phyloP scores from a whole-genome alignment of 2,113 vertebrate genomes.

The Syngnathus scovelli region DNA sequence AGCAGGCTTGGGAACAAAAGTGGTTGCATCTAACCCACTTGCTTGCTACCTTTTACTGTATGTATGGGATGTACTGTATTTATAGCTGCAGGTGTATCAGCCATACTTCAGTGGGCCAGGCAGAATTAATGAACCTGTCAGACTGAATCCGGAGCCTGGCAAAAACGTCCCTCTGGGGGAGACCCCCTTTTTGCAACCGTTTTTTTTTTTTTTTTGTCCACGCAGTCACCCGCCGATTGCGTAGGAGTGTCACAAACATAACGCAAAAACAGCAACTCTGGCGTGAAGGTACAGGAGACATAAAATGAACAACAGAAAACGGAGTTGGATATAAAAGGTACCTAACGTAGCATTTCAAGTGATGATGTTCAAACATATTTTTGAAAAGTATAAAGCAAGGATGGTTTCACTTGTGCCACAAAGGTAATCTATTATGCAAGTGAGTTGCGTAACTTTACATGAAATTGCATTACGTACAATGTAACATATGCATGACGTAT shows the following conservation, averaged over 20 bases:
- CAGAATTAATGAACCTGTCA: constrained; percentile 63
- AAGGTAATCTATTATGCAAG: not conserved
- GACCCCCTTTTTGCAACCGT: constrained; percentile 44
- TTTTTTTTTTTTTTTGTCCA: constrained; percentile 22
- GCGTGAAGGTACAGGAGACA: not conserved
- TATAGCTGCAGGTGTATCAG: constrained; percentile 69
- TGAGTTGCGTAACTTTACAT: not conserved
- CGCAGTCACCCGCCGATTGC: not conserved
- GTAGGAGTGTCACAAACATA: not conserved
- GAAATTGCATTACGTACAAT: not conserved
- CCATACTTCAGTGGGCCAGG: constrained; percentile 48
- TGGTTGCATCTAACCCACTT: constrained; percentile 66
- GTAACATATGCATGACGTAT: not conserved
- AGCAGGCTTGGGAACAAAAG: not conserved
- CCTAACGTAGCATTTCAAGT: not conserved
- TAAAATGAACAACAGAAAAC: not conserved
- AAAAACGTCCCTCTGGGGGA: constrained; percentile 45
- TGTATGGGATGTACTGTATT: constrained; percentile 64
- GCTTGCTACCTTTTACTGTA: constrained; percentile 47
- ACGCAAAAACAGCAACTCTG: not conserved
- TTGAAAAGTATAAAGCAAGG: not conserved
- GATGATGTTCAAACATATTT: not conserved
- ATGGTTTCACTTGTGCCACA: not conserved
- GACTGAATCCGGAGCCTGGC: constrained; percentile 26
- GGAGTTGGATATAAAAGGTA: not conserved